Percentiles rank a stretch among this genome's conserved stretches.
Evolutionary conservation across 2,113 vertebrate species (phyloP).

Genomic region (Neodon shergylaensis): DNA sequence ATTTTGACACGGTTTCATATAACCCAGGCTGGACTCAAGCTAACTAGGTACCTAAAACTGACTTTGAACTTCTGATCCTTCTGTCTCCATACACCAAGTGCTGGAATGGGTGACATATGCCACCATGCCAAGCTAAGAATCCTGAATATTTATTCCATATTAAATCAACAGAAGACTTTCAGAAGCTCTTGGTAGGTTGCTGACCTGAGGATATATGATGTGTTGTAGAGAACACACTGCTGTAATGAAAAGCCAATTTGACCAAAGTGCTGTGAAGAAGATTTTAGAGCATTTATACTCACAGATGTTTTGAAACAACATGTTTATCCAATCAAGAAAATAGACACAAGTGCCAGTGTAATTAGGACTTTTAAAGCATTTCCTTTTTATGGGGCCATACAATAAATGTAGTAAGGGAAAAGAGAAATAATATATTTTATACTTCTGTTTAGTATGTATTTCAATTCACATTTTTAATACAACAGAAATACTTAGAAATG

Average conservation of each 20-base stretch:
- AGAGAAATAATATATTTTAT: not conserved
- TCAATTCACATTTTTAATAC: not conserved
- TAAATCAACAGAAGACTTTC: not conserved
- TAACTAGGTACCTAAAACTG: not conserved
- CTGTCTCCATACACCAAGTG: not conserved
- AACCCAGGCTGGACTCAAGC: not conserved
- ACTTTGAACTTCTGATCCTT: not conserved
- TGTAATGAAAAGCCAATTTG: constrained; percentile 36
- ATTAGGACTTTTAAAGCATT: not conserved
- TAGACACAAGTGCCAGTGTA: not conserved
- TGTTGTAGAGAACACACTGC: not conserved
- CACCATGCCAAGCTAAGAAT: not conserved
- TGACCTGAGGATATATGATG: not conserved
- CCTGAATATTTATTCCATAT: not conserved
- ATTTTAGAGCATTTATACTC: constrained; percentile 22
- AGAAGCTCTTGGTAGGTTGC: not conserved
- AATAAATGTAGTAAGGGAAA: not conserved
- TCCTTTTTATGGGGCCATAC: not conserved
- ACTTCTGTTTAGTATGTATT: constrained; percentile 10
- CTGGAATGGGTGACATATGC: not conserved
- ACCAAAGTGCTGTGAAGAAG: not conserved
- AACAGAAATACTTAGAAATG: not conserved
- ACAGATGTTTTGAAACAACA: not conserved
- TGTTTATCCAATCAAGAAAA: constrained; percentile 25
- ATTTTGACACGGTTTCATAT: not conserved